Base-by-base conservation (phyloP, 2,113 vertebrate species). In the Ctenomys sociabilis region DNA sequence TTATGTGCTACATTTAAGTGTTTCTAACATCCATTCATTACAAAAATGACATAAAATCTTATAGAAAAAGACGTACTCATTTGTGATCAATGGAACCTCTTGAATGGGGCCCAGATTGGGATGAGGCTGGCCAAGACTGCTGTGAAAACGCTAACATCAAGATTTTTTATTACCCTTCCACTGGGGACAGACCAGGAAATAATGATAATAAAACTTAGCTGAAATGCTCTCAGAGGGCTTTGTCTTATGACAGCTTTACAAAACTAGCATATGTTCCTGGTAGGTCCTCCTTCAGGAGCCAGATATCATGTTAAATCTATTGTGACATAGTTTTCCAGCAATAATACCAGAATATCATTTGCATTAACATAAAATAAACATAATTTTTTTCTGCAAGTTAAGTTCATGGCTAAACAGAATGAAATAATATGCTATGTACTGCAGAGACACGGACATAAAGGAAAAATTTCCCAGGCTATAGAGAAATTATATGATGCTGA, bases 1-100 rank as follows among this genome's bases (percentile, higher is more conserved):
- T 30, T 30, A 37, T 59, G 14, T n/a, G 35, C 35, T 91, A 82
- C n/a, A 89, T 83, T 96, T 90, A 96, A 95, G 16, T 32, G n/a
- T n/a, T 91, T 0, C 8, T 7, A 52, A 35, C 4, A 73, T 1
- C 13, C 72, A 8, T 82, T 83, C 72, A 78, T 40, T 78, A 66
- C 26, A 13, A 32, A 93, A 91, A 95, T 26, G 6, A 82, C 57
- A 84, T 72, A 10, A 12, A 43, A 54, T 64, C 0, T 72, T 68
- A 78, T 0, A 85, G 64, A 78, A 49, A 17, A 12, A 80, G 28
- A 49, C 2, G 7, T 66, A 61, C 28, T 11, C 7, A 61, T 22
- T 7, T 83, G 32, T 14, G 85, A 59, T 21, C 32, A 59, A 32
- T n/a, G 49, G 40, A 40, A 35, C 1, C 72, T 35, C 13, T 24